Conservation (phyloP, 2,797 vertebrate genomes). For the Lepilemur septentrionalis region DNA sequence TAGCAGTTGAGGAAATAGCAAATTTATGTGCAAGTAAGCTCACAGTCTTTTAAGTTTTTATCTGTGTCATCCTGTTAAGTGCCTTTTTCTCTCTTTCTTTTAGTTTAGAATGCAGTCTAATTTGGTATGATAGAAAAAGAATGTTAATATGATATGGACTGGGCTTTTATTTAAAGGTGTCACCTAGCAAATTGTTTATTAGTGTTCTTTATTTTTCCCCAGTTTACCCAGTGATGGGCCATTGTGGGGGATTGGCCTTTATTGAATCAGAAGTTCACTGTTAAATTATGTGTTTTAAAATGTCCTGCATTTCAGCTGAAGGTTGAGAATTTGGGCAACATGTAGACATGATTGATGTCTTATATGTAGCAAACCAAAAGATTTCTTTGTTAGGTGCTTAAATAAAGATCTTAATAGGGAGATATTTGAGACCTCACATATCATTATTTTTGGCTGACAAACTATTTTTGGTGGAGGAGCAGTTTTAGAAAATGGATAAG, state of each 20-base stretch:
- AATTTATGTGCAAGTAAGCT: neutral
- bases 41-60: neutral
- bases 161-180: conserved; percentile 37
- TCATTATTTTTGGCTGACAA: neutral
- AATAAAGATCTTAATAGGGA: conserved; percentile 7
- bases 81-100: neutral
- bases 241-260: neutral
- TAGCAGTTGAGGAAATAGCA: conserved; percentile 21
- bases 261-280: neutral
- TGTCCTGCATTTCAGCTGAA: neutral
- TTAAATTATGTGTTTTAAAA: neutral
- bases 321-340: neutral
- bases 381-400: conserved; percentile 28
- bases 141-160: neutral
- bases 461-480: neutral
- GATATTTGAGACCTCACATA: neutral
- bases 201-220: conserved; percentile 13
- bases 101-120: neutral
- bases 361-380: neutral
- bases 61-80: neutral
- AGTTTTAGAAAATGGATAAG: neutral
- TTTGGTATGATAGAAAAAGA: neutral
- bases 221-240: neutral
- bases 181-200: conserved; percentile 27
- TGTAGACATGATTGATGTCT: conserved; percentile 29